Conservation (phyloP, 2,888 invertebrate species). For the Ferdinandea cuprea region DNA sequence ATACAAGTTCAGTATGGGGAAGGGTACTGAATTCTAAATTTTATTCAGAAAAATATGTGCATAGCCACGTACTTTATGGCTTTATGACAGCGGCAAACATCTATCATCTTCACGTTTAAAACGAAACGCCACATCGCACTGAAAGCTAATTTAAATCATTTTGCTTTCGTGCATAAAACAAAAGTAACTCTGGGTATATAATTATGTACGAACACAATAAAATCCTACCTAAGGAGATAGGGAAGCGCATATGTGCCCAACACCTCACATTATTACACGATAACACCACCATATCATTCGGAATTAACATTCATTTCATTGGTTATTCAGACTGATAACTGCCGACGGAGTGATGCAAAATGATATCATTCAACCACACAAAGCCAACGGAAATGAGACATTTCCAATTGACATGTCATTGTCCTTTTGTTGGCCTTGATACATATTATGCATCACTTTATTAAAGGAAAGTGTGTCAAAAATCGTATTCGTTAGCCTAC, state of each 20-base stretch:
- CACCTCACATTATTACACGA: slow-evolving; percentile 3
- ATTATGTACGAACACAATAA: not conserved
- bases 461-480: not conserved
- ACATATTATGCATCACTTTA: too few species aligned
- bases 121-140: not conserved
- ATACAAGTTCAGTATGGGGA: too few species aligned
- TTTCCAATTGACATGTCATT: not conserved
- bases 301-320: slow-evolving; percentile 4
- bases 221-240: not conserved
- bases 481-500: not conserved
- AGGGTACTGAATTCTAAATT: too few species aligned
- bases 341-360: not conserved
- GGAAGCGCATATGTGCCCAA: not conserved
- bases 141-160: not conserved
- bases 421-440: not conserved
- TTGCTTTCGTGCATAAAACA: not conserved
- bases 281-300: slow-evolving; percentile 1
- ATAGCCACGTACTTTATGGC: too few species aligned
- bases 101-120: not conserved
- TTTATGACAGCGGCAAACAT: too few species aligned
- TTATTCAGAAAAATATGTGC: too few species aligned
- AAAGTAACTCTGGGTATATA: too few species aligned
- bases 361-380: slow-evolving; percentile 8
- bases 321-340: not conserved
- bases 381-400: not conserved